A percentile compares a stretch with the other conserved stretches of the same genome.
Conservation (phyloP, 1,140 invertebrate genomes). For the Aphelenchoides besseyi region DNA sequence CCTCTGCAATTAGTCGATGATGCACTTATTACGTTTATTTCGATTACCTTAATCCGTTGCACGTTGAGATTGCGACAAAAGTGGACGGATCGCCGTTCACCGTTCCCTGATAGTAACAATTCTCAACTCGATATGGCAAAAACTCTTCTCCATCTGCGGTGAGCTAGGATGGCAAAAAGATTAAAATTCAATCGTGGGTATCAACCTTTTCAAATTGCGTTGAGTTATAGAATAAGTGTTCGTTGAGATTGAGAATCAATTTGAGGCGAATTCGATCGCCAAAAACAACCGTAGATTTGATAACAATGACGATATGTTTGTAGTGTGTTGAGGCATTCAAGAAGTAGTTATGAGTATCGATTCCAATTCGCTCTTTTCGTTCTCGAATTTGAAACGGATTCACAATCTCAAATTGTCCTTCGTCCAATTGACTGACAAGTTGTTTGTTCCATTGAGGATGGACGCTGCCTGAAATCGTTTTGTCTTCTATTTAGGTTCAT, state of each 20-base stretch:
- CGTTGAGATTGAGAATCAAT: slow-evolving; percentile 53
- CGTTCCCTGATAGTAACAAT: slow-evolving; percentile 60
- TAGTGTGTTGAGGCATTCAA: slow-evolving; percentile 58
- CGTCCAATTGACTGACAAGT: slow-evolving; percentile 53
- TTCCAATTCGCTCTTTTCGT: slow-evolving; percentile 60
- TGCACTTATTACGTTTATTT: slow-evolving; percentile 16
- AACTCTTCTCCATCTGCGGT: slow-evolving; percentile 45
- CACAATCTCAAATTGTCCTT: slow-evolving; percentile 61
- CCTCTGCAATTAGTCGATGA: slow-evolving; percentile 38
- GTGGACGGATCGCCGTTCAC: slow-evolving; percentile 55
- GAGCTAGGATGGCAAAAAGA: no score
- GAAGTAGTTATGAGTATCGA: slow-evolving; percentile 60
- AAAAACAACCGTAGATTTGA: slow-evolving; percentile 31
- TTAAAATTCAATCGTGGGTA: neutral
- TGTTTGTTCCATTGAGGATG: slow-evolving; percentile 59
- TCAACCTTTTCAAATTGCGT: slow-evolving; percentile 55
- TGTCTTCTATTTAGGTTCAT: neutral
- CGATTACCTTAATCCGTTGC: slow-evolving; percentile 54
- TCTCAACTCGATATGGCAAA: slow-evolving; percentile 49
- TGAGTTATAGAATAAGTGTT: slow-evolving; percentile 53
- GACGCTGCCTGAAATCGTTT: slow-evolving; percentile 1
- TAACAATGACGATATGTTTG: slow-evolving; percentile 57
- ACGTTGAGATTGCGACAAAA: slow-evolving; percentile 61
- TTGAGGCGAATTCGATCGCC: slow-evolving; percentile 45
- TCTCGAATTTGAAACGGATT: slow-evolving; percentile 62